Conservation (phyloP, 2,888 invertebrate genomes). For the Dione vanillae region DNA sequence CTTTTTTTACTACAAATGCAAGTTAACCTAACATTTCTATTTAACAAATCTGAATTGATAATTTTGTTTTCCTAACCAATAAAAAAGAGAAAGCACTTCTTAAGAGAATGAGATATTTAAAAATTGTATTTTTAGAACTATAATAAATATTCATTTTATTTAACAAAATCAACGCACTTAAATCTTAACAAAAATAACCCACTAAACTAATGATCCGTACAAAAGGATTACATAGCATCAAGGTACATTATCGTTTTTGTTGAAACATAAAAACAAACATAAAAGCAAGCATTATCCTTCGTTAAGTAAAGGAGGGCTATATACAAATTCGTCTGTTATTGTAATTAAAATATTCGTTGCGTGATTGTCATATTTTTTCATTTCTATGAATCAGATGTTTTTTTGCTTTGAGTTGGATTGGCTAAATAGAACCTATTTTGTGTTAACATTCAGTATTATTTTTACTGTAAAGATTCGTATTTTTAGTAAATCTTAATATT, state of each 20-base stretch:
- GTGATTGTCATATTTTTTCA: conserved; percentile 23
- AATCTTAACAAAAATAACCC: background rate
- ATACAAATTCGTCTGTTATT: conserved; percentile 7
- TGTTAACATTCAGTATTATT: background rate
- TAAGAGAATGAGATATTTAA: too few relatives aligned
- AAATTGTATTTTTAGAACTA: too few relatives aligned
- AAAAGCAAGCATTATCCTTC: conserved; percentile 3
- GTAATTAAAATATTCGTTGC: conserved; percentile 35
- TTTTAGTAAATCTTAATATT: too few relatives aligned
- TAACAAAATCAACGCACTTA: too few relatives aligned
- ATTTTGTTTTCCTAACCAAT: too few relatives aligned
- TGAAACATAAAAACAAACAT: background rate
- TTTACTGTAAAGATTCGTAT: too few relatives aligned
- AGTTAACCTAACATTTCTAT: too few relatives aligned
- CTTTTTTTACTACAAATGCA: too few relatives aligned
- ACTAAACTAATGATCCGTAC: background rate
- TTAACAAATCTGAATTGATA: too few relatives aligned
- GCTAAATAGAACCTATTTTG: background rate
- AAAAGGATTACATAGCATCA: background rate
- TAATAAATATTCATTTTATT: too few relatives aligned
- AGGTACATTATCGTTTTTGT: conserved; percentile 4
- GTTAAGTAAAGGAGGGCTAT: background rate
- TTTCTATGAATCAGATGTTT: conserved; percentile 4
- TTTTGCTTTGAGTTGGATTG: background rate
- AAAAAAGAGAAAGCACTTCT: too few relatives aligned